These are phyloP conservation scores for Acleris holmiana DNA, from an alignment of 2,888 invertebrate species.

Conservation along the genomic window DNA sequence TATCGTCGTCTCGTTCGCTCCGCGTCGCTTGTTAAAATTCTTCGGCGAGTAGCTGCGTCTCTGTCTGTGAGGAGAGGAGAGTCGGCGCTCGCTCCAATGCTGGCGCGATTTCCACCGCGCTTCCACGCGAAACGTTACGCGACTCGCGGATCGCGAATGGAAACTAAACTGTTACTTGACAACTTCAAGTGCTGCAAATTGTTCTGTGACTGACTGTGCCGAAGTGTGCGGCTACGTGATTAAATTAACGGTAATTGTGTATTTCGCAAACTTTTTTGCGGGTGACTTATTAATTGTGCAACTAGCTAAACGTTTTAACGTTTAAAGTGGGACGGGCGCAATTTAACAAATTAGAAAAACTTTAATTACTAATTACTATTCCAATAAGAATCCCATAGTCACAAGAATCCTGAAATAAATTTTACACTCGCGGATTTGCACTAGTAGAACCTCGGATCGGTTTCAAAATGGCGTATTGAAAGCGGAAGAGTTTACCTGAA, in stretches of 20 bases:
- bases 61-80: slow-evolving; percentile 69
- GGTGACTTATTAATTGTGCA: neutral
- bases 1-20: slow-evolving; percentile 77
- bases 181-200: slow-evolving; percentile 49
- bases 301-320: neutral
- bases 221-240: slow-evolving; percentile 44
- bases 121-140: slow-evolving; percentile 78
- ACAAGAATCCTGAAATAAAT: no score
- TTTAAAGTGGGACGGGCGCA: neutral
- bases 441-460: no score
- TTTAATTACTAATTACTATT: neutral
- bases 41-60: slow-evolving; percentile 79
- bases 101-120: slow-evolving; percentile 80
- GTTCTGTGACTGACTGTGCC: slow-evolving; percentile 56
- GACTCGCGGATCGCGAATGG: slow-evolving; percentile 48
- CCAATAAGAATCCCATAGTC: slow-evolving; percentile 6
- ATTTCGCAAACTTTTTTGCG: slow-evolving; percentile 21
- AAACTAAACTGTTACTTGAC: slow-evolving; percentile 35
- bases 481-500: slow-evolving; percentile 48
- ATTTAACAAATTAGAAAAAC: no score
- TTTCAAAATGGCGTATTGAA: slow-evolving; percentile 42
- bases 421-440: no score
- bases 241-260: slow-evolving; percentile 48
- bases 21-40: slow-evolving; percentile 84
- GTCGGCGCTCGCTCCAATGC: slow-evolving; percentile 79